These are phyloP conservation scores for Patella caerulea DNA, from an alignment of 2,888 invertebrate genomes.

Conservation along the genomic window DNA sequence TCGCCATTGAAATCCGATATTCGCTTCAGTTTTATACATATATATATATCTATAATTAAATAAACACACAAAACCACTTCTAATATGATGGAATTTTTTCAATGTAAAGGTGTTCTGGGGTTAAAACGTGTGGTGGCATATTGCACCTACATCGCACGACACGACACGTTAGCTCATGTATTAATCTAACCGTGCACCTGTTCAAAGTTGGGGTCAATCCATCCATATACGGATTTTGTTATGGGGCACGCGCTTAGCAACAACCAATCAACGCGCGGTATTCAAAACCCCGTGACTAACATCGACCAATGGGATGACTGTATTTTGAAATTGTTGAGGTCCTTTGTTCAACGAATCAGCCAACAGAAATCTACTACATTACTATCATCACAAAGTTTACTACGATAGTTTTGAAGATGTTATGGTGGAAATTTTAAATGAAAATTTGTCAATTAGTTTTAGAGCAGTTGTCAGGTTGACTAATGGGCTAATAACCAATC, in stretches of 20 bases:
- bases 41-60: no score
- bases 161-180: slow-evolving; percentile 3
- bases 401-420: slow-evolving; percentile 16
- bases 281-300: slow-evolving; percentile 37
- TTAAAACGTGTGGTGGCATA: background rate
- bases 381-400: slow-evolving; percentile 43
- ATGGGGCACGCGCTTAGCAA: slow-evolving; percentile 25
- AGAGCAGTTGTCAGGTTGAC: background rate
- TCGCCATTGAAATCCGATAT: no score
- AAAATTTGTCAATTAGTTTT: slow-evolving; percentile 11
- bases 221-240: slow-evolving; percentile 21
- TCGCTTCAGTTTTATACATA: no score
- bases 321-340: slow-evolving; percentile 56
- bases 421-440: slow-evolving; percentile 12
- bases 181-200: background rate
- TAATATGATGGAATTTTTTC: no score
- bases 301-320: slow-evolving; percentile 47
- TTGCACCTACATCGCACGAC: background rate
- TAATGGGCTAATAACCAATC: background rate
- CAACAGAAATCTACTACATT: slow-evolving; percentile 54
- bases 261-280: slow-evolving; percentile 26
- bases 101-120: background rate
- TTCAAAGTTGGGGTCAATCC: no score
- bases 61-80: no score
- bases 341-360: slow-evolving; percentile 54